Evolutionary conservation across 2,113 vertebrate species (phyloP).

Genomic region (Lontra canadensis): DNA sequence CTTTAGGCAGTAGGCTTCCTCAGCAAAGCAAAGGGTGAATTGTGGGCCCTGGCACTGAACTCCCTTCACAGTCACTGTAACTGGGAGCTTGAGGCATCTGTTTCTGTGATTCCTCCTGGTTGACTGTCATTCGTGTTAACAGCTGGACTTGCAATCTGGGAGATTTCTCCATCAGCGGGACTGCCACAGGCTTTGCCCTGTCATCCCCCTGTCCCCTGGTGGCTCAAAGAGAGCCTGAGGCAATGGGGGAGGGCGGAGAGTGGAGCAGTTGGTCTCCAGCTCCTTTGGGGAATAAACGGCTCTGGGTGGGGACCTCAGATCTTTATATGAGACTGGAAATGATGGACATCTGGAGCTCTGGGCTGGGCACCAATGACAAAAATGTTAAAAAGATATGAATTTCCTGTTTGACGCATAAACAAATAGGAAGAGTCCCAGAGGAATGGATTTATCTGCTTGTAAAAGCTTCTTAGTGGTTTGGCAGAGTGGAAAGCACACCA

Average conservation of each 20-base stretch:
- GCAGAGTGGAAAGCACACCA: neutral
- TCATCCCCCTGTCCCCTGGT: neutral
- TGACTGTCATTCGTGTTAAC: conserved; percentile 28
- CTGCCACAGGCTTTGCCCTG: neutral
- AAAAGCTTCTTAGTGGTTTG: neutral
- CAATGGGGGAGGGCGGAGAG: neutral
- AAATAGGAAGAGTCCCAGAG: neutral
- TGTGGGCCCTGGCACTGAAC: neutral
- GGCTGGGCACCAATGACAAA: neutral
- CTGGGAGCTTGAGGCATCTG: conserved; percentile 2
- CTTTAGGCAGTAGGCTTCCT: neutral
- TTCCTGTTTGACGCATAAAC: neutral
- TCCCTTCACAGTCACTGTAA: neutral
- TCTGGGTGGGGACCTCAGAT: neutral
- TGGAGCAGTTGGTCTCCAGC: neutral
- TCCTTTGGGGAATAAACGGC: neutral
- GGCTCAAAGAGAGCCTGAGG: neutral
- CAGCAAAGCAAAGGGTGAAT: neutral
- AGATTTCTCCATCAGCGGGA: conserved; percentile 34
- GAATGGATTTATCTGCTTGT: neutral
- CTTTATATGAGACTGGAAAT: neutral
- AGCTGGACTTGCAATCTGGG: conserved; percentile 30
- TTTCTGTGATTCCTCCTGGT: conserved; percentile 47
- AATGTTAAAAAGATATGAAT: neutral
- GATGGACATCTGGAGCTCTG: neutral